phyloP scores from a whole-genome alignment of 2,113 vertebrate genomes.

The Herpetotheres cachinnans region DNA sequence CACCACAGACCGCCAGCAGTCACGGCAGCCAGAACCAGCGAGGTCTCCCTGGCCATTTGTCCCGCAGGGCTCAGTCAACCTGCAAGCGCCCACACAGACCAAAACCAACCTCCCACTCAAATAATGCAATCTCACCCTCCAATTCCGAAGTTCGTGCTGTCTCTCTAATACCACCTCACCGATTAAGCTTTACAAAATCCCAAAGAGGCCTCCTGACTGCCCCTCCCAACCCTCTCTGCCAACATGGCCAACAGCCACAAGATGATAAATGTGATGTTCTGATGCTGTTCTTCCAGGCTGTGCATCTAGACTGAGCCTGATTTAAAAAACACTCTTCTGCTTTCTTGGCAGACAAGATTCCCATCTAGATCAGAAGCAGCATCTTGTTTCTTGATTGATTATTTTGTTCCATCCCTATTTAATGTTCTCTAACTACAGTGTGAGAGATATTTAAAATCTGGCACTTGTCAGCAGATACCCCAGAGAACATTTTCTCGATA shows the following conservation, averaged over 20 bases:
- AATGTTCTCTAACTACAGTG: not conserved
- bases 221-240: not conserved
- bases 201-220: not conserved
- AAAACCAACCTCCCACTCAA: not conserved
- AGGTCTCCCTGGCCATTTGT: no score
- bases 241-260: not conserved
- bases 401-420: not conserved
- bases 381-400: not conserved
- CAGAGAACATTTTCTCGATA: not conserved
- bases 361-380: not conserved
- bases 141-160: rapidly evolving
- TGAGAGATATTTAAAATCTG: not conserved
- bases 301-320: not conserved
- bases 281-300: not conserved
- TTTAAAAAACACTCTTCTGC: not conserved
- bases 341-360: not conserved
- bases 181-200: not conserved
- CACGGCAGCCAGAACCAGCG: not conserved
- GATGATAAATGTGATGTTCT: not conserved
- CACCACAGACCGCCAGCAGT: not conserved
- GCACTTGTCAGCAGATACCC: not conserved
- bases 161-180: not conserved
- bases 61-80: not conserved
- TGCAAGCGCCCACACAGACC: not conserved
- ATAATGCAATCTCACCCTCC: not conserved